Evolutionary conservation across 2,113 vertebrate species (phyloP), one percentile per base, ranked within the genome.

Genomic region (Sminthopsis crassicaudata): DNA sequence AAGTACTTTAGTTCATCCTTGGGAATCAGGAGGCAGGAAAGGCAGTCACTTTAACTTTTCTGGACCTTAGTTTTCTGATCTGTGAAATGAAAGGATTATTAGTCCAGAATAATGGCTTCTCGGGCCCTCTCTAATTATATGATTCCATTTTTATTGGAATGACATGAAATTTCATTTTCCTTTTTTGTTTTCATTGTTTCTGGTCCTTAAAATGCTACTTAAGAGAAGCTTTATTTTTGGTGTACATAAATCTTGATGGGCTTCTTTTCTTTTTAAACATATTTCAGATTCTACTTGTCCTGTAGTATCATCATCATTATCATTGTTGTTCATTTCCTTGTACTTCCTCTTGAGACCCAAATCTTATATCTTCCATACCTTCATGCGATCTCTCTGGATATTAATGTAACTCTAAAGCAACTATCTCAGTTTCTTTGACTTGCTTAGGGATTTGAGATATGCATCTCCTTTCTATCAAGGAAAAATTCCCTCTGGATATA

Each of bases 351-450:
- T 91, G 92, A 27, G 30, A 89, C 16, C 96, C 90, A 46, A 46
- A 0, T 93, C 93, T 50, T 90, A 25, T 90, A 30, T 16, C 4
- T 90, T 89, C 95, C 76, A 30, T 84, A 90, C 55, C 95, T 93
- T 90, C 46, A 90, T 25, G 88, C 48, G 25, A 95, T 95, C 92
- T 95, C 60, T 95, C 94, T 91, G 8, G 95, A 94, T 96, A 95
- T 97, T 95, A 96, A 96, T 96, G 90, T 88, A 95, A 54, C 91
- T 98, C 93, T 96, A 90, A 89, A 94, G 57, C 95, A 96, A 92
- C 92, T 96, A 96, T 97, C 92, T 67, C 57, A 67, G 57, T 67
- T 67, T 36, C 57, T 94, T 90, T 98, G 97, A 76, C 51, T 24
- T 92, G 92, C 24, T 24, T 94, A 53, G 23, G 60, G 51, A 8